Percentiles rank a stretch among this genome's conserved stretches.
phyloP scores from a whole-genome alignment of 2,113 vertebrate genomes.

The Oceanites oceanicus region DNA sequence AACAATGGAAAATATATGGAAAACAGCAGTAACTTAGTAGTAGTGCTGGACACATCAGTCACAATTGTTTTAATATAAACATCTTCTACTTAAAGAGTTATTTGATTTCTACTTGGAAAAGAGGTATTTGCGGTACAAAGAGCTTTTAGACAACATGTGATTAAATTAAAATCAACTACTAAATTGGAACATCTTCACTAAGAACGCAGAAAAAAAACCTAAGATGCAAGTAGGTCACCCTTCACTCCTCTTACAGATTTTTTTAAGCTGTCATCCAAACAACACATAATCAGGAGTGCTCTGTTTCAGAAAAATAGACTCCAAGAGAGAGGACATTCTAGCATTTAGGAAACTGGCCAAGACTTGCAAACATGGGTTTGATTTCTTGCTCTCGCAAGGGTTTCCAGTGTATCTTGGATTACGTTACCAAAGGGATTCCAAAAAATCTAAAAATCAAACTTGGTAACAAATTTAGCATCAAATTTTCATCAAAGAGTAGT shows the following conservation, averaged over 20 bases:
- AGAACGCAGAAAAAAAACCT: background rate
- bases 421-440: background rate
- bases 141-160: background rate
- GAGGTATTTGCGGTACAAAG: background rate
- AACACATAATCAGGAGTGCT: background rate
- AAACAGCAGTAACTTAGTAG: background rate
- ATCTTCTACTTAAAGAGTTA: background rate
- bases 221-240: background rate
- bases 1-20: background rate
- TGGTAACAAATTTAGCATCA: background rate
- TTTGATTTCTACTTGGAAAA: constrained; percentile 14
- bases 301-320: background rate
- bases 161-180: constrained; percentile 7
- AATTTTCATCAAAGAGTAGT: background rate
- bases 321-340: background rate
- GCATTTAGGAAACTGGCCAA: background rate
- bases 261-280: constrained; percentile 1
- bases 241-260: background rate
- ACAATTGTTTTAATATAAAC: background rate
- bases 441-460: background rate
- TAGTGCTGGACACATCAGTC: background rate
- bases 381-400: constrained; percentile 10
- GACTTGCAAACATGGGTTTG: constrained; percentile 3
- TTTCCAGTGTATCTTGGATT: constrained; percentile 11
- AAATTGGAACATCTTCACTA: background rate